Base-by-base conservation (phyloP, 2,113 vertebrate species). In the Eulacestoma nigropectus region DNA sequence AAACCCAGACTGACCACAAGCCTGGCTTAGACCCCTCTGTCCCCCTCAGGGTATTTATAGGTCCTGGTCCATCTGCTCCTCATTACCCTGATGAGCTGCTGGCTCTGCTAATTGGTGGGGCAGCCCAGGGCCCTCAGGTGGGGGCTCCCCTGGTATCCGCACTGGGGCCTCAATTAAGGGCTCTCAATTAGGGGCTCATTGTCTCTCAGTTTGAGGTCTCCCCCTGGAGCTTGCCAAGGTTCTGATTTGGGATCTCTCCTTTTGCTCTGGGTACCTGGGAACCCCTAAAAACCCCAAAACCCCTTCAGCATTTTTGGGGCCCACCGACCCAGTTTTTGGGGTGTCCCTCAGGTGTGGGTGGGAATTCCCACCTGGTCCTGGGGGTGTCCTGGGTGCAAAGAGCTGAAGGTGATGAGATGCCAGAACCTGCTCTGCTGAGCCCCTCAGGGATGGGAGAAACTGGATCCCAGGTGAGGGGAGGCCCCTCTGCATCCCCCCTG, bases 1-100 rank as follows among this genome's bases (percentile, higher is more conserved):
- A 11, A 6, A 2, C 37, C 11, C 10, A 46, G 2, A 4, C 9
- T 1, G 0, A 1, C 9, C 17, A 73, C 6, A 50, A 64, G 1
- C 13, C 22, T 2, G 3, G 9, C 6, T 65, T 37, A 29, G 2
- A 6, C 0, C 6, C 4, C 1, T 0, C 2, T 10, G 8, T 0
- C 1, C 1, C 23, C 64, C 56, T 33, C 57, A 26, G 13, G 77
- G 37, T 81, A 78, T 27, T 96, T 96, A 77, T 95, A 70, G 67
- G 29, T 9, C 14, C 60, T 44, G 77, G 7, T 9, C 49, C 94
- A 95, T 56, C 27, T 96, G 93, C 62, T 55, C 19, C 76, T 56
- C 7, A 0, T 91, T 41, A 39, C 12, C 2, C 25, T 80, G 27
- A 95, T 0, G 3, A 95, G 49, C 84, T 72, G 21, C 85, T 4